phyloP scores from a whole-genome alignment of 2,113 vertebrate genomes.

The Tretioscincus oriximinensis region DNA sequence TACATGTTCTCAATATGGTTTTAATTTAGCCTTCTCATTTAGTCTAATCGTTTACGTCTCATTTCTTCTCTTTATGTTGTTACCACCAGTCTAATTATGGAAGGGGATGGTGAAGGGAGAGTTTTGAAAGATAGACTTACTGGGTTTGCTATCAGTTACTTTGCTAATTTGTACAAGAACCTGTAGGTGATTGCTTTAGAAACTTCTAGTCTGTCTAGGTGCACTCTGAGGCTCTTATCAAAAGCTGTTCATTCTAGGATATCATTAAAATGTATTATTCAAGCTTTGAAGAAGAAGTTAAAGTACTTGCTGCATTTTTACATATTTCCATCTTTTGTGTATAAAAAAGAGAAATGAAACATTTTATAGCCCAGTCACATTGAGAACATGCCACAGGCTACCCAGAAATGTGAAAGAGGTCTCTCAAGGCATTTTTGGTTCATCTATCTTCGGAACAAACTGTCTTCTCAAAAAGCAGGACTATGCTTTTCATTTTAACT shows the following conservation, averaged over 20 bases:
- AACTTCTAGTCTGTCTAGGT: background rate
- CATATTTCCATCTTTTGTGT: background rate
- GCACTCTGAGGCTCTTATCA: background rate
- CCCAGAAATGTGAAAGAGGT: background rate
- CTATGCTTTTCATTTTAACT: background rate
- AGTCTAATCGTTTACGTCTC: background rate
- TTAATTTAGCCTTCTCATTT: too few species aligned
- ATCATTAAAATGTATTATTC: slow-evolving; percentile 9
- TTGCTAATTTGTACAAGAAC: background rate
- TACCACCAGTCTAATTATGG: background rate
- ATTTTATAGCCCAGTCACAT: slow-evolving; percentile 11
- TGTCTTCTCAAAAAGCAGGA: slow-evolving; percentile 1
- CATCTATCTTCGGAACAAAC: slow-evolving; percentile 15
- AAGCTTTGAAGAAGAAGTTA: background rate
- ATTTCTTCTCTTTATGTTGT: background rate
- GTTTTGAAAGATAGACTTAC: too few species aligned
- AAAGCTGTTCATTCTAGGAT: background rate
- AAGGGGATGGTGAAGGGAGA: too few species aligned
- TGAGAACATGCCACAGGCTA: background rate
- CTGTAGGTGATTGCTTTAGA: background rate
- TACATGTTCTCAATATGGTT: too few species aligned
- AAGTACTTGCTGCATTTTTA: slow-evolving; percentile 6
- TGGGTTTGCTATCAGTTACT: background rate
- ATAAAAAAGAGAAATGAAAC: background rate
- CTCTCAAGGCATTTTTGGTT: slow-evolving; percentile 14